Percentiles rank a stretch among this genome's conserved stretches.
Conservation (phyloP, 2,888 invertebrate genomes). For the Sycophila texana region DNA sequence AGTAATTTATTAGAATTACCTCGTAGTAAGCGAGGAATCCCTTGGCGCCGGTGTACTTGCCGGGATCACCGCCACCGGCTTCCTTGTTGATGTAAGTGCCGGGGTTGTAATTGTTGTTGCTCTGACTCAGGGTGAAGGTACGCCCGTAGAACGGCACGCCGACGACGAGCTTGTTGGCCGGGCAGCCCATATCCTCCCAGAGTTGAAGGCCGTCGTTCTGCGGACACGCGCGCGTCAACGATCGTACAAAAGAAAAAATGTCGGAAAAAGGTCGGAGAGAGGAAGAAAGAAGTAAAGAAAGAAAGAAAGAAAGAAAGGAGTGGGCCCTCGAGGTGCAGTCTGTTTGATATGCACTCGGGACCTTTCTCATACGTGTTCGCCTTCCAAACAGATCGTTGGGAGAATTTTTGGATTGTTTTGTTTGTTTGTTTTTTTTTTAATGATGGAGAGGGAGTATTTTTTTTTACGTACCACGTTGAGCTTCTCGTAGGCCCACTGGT, state of each 20-base stretch:
- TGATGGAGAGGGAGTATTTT: not conserved
- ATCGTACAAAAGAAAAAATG: not conserved
- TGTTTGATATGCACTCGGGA: constrained; percentile 1
- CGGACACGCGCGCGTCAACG: not conserved
- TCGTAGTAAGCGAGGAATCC: constrained; percentile 93
- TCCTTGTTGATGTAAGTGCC: constrained; percentile 94
- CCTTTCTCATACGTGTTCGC: not conserved
- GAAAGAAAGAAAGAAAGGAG: not conserved
- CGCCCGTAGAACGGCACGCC: constrained; percentile 94
- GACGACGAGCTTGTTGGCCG: constrained; percentile 90
- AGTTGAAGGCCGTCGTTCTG: constrained; percentile 91
- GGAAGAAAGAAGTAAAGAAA: not conserved
- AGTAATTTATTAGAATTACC: constrained; percentile 73
- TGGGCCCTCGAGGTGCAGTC: not conserved
- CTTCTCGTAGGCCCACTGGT: constrained; percentile 92
- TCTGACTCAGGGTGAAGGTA: constrained; percentile 87
- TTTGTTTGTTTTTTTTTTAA: not conserved
- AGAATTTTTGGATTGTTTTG: not conserved
- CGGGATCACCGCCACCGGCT: constrained; percentile 90
- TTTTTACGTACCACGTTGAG: constrained; percentile 87
- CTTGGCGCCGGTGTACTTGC: constrained; percentile 90
- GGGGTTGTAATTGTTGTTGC: constrained; percentile 88
- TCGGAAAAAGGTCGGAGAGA: not conserved
- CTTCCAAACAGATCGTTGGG: not conserved
- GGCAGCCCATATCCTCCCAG: constrained; percentile 94